Percentiles rank a stretch among this genome's conserved stretches.
Evolutionary conservation across 2,113 vertebrate genomes (phyloP).

Genomic region (Beaufortia kweichowensis): DNA sequence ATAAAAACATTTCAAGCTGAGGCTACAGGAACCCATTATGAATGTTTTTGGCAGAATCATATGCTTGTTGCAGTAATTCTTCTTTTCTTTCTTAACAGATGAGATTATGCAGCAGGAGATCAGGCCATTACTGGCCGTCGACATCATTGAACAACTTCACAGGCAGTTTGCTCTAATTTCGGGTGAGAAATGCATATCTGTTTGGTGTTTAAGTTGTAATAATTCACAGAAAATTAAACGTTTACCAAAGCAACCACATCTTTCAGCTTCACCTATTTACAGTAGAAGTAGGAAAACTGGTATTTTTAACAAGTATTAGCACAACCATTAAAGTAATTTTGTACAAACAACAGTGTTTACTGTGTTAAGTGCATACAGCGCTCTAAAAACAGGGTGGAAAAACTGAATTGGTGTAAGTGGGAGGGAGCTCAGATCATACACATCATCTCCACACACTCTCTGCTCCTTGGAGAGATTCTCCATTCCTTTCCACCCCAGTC

Average conservation of each 20-base stretch:
- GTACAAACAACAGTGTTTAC: no score
- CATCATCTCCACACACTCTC: neutral
- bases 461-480: slow-evolving; percentile 47
- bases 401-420: slow-evolving; percentile 24
- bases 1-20: neutral
- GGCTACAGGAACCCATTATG: neutral
- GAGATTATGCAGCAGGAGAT: slow-evolving; percentile 99
- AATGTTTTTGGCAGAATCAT: neutral
- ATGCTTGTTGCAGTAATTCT: neutral
- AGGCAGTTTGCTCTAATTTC: slow-evolving; percentile 91
- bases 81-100: slow-evolving; percentile 73
- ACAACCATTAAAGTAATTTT: no score
- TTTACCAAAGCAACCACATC: neutral
- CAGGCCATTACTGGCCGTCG: slow-evolving; percentile 87
- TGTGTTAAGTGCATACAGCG: no score
- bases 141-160: slow-evolving; percentile 95
- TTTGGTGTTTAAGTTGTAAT: neutral
- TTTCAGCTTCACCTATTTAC: no score
- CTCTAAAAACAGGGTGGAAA: slow-evolving; percentile 26
- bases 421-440: neutral
- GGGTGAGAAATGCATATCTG: slow-evolving; percentile 75
- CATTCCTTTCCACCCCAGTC: slow-evolving; percentile 52
- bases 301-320: no score
- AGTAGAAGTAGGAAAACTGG: no score
- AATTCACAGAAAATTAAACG: neutral